phyloP scores from a whole-genome alignment of 53 echinoderm and acorn worm genomes.

The Crossaster papposus region DNA sequence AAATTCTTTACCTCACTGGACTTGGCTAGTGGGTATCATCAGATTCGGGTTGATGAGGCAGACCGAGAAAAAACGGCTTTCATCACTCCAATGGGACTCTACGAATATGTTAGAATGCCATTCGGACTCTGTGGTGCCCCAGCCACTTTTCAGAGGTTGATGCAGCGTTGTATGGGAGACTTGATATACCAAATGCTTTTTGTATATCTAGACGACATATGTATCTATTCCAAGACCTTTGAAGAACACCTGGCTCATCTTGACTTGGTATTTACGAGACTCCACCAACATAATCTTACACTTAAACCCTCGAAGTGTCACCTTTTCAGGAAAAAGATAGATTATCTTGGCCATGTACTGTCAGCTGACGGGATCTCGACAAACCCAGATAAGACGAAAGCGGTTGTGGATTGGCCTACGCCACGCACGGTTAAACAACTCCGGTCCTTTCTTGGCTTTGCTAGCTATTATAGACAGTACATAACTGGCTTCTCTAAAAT shows the following conservation, averaged over 20 bases:
- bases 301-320: constrained; percentile 54
- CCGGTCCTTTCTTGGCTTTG: constrained; percentile 38
- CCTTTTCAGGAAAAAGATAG: constrained; percentile 11
- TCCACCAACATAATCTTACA: constrained; percentile 19
- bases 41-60: not conserved
- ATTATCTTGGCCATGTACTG: constrained; percentile 47
- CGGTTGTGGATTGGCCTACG: constrained; percentile 14
- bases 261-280: constrained; percentile 17
- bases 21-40: constrained; percentile 50
- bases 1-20: constrained; percentile 18
- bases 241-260: constrained; percentile 38
- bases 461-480: constrained; percentile 37
- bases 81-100: constrained; percentile 9
- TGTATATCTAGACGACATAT: constrained; percentile 36
- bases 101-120: constrained; percentile 25
- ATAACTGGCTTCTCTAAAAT: constrained; percentile 28
- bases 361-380: constrained; percentile 32
- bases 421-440: constrained; percentile 30
- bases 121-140: constrained; percentile 43
- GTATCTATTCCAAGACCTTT: constrained; percentile 40
- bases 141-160: constrained; percentile 33
- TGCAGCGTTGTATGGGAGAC: constrained; percentile 21
- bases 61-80: constrained; percentile 49
- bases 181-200: constrained; percentile 10
- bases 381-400: constrained; percentile 23